Conservation (phyloP, 2,888 invertebrate genomes). For the Eledona agricola region DNA sequence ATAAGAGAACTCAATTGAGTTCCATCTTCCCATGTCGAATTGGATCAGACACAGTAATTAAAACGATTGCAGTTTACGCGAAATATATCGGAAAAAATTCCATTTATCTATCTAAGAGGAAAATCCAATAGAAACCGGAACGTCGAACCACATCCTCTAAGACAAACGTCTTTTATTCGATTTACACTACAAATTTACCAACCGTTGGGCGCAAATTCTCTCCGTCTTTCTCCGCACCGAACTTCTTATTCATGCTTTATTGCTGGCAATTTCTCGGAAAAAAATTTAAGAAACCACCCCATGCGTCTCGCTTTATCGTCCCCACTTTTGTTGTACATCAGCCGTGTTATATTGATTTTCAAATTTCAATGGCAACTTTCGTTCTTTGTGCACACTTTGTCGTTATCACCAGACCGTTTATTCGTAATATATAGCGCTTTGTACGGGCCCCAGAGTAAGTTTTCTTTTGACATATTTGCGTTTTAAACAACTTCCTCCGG, state of each 20-base stretch:
- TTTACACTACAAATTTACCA: constrained; percentile 19
- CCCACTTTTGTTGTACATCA: constrained; percentile 45
- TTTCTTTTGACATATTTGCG: constrained; percentile 39
- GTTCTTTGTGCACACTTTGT: constrained; percentile 35
- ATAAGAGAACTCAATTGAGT: constrained; percentile 3
- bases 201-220: constrained; percentile 40
- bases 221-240: constrained; percentile 40
- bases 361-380: constrained; percentile 46
- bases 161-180: constrained; percentile 12
- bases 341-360: constrained; percentile 47
- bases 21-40: constrained; percentile 15
- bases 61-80: constrained; percentile 8
- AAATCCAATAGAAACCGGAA: no score
- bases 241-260: constrained; percentile 46
- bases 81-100: no score
- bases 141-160: constrained; percentile 7
- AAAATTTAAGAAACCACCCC: constrained; percentile 48
- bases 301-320: constrained; percentile 42
- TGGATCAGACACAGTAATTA: constrained; percentile 15
- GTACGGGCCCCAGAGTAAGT: constrained; percentile 24
- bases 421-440: constrained; percentile 24
- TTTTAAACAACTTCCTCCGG: constrained; percentile 25
- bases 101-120: no score
- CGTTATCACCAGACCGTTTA: constrained; percentile 36
- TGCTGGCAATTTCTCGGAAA: constrained; percentile 51